Base-by-base conservation (phyloP, 2,888 invertebrate genomes). In the Hemistola chrysoprasaria region DNA sequence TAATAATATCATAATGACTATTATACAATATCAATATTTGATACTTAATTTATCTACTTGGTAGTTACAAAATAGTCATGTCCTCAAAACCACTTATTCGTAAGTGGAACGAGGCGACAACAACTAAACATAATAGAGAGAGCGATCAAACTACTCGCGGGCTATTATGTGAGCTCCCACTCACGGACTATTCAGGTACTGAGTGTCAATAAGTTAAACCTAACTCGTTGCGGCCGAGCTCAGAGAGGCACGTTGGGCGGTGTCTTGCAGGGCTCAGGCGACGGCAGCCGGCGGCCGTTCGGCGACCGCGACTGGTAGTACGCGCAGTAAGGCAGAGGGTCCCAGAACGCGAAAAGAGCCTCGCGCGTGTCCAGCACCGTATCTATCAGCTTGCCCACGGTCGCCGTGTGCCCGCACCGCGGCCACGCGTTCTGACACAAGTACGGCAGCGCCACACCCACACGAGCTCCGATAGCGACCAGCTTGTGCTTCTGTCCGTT, bases 251-350 rank as follows among this genome's bases (percentile, higher is more conserved):
- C 82, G 51, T 85, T 85, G 1, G 88, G 87, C 21, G 88, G 88
- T 37, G 87, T 91, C 83, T 78, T 91, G 85, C 79, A 91, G 59
- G 81, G 91, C 79, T 84, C 91, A 63, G 78, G 87, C 41, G 79
- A 87, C 52, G 78, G 90, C 65, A 73, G 78, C 70, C 77, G 81
- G 63, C 75, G 73, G 50, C 79, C 81, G 16, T 75, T 80, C 24
- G 95, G 95, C 58, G 93, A 73, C 64, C 95, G 94, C 59, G 96
- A 92, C 69, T 95, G 95, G 78, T 95, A 95, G 71, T 95, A 95
- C 1, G 95, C 95, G 66, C 95, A 95, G 69, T 95, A 96, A 0
- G 96, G 96, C 59, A 96, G 71, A 3, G 96, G 96, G 68, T 96
- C 96, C 95, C 95, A 95, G 64, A 93, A 93, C 3, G 93, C 91